Evolutionary conservation across 2,888 invertebrate species (phyloP), one percentile per base, ranked within the genome.

Genomic region (Stegana nigrithorax): DNA sequence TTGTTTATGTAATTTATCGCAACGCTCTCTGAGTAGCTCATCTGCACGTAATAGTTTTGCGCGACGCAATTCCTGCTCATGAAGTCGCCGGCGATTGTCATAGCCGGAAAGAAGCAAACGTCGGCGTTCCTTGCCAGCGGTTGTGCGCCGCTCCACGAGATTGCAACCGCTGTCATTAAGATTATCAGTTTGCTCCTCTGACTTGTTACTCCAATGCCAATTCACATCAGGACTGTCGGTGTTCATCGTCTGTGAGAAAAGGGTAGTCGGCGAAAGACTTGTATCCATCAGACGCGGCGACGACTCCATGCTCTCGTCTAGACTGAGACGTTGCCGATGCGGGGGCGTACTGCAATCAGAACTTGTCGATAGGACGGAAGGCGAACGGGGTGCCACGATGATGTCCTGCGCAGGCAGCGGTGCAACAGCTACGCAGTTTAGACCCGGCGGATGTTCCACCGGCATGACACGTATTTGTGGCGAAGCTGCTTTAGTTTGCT

Each of bases 151-250:
- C 60, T 74, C 78, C 3, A 70, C 77, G 1, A 81, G 78, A 55
- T 78, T 70, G 12, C 77, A 80, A 26, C 80, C 80, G 10, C 78
- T 79, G 45, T 82, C 82, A 0, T 74, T 73, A 1, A 72, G 73
- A 3, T 5, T 51, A 14, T 26, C 36, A 36, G 21, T 32, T 14
- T 68, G 60, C 14, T 8, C n/a, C 47, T 29, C 58, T 0, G 56
- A 17, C 29, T 65, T 25, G 1, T 69, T 71, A 10, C 73, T 78
- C 84, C 84, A 84, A 21, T 75, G 80, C 84, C 84, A 84, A 4
- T 81, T 74, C 2, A 84, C 83, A 25, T 84, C 84, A 0, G 84
- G 84, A 59, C 84, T 84, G 44, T 82, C 78, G 12, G 73, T 76
- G 5, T 75, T 71, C 55, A 82, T 65, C 0, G 84, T 81, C 47